Conservation (phyloP, 2,797 vertebrate species). For the Darevskia nairensis region DNA sequence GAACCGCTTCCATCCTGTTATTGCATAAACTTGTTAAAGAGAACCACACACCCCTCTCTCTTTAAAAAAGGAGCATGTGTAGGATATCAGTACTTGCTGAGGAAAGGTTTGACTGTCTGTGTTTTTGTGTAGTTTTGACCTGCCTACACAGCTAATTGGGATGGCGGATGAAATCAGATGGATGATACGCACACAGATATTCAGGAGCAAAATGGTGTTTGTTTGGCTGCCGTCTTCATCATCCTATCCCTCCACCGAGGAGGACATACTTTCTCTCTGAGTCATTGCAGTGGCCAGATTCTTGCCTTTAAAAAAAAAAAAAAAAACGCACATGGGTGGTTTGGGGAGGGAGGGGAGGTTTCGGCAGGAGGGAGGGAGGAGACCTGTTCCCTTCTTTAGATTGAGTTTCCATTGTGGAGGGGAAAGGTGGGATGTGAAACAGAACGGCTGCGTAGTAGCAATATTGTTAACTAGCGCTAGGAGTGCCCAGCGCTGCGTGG, state of each 20-base stretch:
- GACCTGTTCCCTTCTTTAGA: background rate
- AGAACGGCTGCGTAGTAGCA: too few species aligned
- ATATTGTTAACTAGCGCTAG: too few species aligned
- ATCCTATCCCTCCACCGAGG: background rate
- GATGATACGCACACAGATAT: constrained; percentile 42
- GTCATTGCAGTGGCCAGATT: constrained; percentile 58
- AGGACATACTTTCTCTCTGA: constrained; percentile 51
- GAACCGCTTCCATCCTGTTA: constrained; percentile 81
- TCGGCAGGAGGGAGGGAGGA: background rate
- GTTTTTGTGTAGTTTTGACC: constrained; percentile 54
- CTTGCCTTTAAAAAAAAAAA: constrained; percentile 25
- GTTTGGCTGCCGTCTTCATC: background rate
- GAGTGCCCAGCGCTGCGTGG: too few species aligned
- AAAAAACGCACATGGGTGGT: constrained; percentile 41
- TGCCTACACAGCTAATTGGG: constrained; percentile 67
- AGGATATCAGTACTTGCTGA: constrained; percentile 57
- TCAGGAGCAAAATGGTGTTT: constrained; percentile 55
- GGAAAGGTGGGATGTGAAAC: background rate
- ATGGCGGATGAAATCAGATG: constrained; percentile 70
- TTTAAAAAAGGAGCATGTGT: constrained; percentile 61
- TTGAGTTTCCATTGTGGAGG: background rate
- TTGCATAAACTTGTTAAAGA: constrained; percentile 77
- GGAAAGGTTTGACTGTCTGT: constrained; percentile 13
- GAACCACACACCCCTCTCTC: constrained; percentile 56
- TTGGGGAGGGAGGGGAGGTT: constrained; percentile 36